Evolutionary conservation across 1,140 invertebrate genomes (phyloP).

Genomic region (Brachionus plicatilis): DNA sequence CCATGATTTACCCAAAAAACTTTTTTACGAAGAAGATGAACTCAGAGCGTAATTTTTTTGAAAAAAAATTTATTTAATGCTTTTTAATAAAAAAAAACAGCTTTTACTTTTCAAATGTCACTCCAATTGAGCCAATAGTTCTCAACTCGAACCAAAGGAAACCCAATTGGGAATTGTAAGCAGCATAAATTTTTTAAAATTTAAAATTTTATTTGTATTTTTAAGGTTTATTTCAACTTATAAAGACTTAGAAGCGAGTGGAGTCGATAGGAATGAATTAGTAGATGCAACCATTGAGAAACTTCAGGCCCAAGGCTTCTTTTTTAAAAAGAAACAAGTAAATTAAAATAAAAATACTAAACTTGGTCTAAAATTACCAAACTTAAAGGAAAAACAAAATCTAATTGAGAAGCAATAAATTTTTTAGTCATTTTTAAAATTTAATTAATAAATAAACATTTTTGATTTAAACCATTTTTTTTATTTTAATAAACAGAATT

Average conservation of each 20-base stretch:
- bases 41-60: constrained; percentile 67
- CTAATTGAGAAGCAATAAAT: not conserved
- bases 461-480: not conserved
- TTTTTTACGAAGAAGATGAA: constrained; percentile 75
- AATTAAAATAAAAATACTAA: not conserved
- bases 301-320: not conserved
- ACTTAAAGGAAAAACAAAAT: not conserved
- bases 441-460: not conserved
- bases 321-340: constrained; percentile 9
- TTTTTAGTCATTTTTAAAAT: not conserved
- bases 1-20: constrained; percentile 53
- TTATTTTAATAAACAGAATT: not conserved
- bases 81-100: constrained; percentile 7
- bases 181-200: not conserved
- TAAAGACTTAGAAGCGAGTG: not conserved
- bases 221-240: constrained; percentile 12
- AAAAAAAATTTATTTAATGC: not conserved
- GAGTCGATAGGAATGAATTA: not conserved
- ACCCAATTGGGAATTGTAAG: constrained; percentile 36
- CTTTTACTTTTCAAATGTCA: constrained; percentile 1
- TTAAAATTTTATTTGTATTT: not conserved
- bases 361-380: not conserved
- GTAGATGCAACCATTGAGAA: constrained; percentile 1
- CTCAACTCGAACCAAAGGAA: not conserved
- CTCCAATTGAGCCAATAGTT: constrained; percentile 14